A percentile compares a stretch with the other conserved stretches of the same genome.
These are phyloP conservation scores for Aporophyla nigra DNA, from an alignment of 2,888 invertebrate genomes.

Conservation along the genomic window DNA sequence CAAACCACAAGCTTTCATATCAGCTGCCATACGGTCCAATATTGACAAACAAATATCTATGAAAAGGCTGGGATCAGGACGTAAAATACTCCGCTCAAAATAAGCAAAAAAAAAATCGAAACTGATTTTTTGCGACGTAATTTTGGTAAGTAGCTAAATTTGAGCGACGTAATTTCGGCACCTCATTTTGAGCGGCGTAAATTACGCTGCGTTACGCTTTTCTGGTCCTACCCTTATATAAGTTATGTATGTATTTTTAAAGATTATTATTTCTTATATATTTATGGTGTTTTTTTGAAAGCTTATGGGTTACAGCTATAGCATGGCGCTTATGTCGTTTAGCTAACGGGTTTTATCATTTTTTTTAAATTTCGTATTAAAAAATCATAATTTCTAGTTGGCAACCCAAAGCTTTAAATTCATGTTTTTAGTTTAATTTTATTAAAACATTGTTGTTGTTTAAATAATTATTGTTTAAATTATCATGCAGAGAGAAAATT, in stretches of 20 bases:
- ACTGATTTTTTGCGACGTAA: neutral
- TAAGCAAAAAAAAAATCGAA: neutral
- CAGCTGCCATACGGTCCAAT: conserved; percentile 86
- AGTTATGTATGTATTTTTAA: conserved; percentile 57
- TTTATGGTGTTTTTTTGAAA: conserved; percentile 80
- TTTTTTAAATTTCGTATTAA: conserved; percentile 59
- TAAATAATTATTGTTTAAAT: conserved; percentile 7
- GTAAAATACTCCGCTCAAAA: conserved; percentile 28
- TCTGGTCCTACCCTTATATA: conserved; percentile 22
- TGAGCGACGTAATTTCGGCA: neutral
- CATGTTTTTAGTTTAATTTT: conserved; percentile 57
- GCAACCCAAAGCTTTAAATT: conserved; percentile 84
- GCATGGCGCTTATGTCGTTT: conserved; percentile 81
- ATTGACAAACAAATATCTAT: conserved; percentile 82
- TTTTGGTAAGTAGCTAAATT: neutral
- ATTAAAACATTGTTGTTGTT: conserved; percentile 46
- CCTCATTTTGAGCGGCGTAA: conserved; percentile 23
- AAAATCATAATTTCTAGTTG: conserved; percentile 72
- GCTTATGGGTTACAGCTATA: conserved; percentile 87
- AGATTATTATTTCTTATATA: conserved; percentile 46
- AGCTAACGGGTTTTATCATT: conserved; percentile 69
- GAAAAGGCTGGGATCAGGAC: conserved; percentile 48
- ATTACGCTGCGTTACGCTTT: conserved; percentile 2
- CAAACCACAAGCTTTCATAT: conserved; percentile 88
- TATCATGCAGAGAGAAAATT: neutral